phyloP scores from a whole-genome alignment of 2,113 vertebrate species.

The Brachyhypopomus occidentalis region DNA sequence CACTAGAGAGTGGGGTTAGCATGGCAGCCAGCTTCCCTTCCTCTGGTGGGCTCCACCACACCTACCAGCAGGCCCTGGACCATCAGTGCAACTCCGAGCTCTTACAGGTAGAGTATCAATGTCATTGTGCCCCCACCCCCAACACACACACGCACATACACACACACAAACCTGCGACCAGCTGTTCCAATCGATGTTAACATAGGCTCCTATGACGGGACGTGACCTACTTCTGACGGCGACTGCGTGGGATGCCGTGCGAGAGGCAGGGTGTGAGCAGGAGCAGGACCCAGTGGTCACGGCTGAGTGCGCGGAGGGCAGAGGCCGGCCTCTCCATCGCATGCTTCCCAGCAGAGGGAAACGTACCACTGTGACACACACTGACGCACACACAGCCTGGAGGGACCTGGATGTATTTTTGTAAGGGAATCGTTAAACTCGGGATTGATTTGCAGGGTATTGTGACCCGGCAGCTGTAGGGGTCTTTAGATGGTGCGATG shows the following conservation, averaged over 20 bases:
- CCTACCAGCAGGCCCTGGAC: background rate
- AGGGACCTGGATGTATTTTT: too few relatives aligned
- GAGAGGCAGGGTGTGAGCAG: background rate
- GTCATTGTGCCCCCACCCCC: background rate
- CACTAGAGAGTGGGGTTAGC: background rate
- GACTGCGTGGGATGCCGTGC: background rate
- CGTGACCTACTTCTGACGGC: slow-evolving; percentile 2
- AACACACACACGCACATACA: slow-evolving; percentile 9
- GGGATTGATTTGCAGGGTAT: background rate
- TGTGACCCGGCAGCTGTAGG: background rate
- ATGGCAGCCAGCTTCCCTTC: slow-evolving; percentile 36
- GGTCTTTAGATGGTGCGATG: background rate
- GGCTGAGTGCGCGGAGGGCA: too few relatives aligned
- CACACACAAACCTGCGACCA: background rate
- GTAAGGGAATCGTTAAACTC: background rate
- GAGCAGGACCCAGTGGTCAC: too few relatives aligned
- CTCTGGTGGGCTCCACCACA: background rate
- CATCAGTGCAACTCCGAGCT: background rate
- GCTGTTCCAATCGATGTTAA: background rate
- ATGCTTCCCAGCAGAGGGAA: too few relatives aligned
- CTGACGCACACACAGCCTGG: too few relatives aligned
- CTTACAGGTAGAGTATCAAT: slow-evolving; percentile 9
- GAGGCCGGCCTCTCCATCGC: too few relatives aligned
- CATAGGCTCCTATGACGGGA: background rate
- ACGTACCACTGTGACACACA: too few relatives aligned